Base-by-base conservation (phyloP, 2,888 invertebrate genomes). In the Myathropa florea region DNA sequence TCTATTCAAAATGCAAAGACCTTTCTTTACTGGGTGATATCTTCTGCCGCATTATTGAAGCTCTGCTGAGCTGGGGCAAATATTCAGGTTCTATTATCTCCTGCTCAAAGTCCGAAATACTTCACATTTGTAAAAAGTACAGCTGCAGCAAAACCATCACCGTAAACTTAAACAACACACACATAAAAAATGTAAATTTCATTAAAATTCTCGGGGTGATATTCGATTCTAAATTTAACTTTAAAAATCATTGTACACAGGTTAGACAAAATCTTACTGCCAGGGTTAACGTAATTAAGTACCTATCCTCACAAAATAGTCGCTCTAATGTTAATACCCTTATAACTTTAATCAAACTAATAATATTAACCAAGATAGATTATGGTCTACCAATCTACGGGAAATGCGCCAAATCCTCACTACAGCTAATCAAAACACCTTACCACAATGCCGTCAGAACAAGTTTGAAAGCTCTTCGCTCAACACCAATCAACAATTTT, bases 211-310 rank as follows among this genome's bases (percentile, higher is more conserved):
- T n/a, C n/a, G n/a, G n/a, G n/a, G n/a, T n/a, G n/a, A n/a, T n/a
- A n/a, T n/a, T n/a, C n/a, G n/a, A n/a, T n/a, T n/a, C n/a, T n/a
- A n/a, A n/a, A n/a, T n/a, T n/a, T n/a, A n/a, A n/a, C n/a, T n/a
- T n/a, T n/a, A n/a, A n/a, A n/a, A n/a, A n/a, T n/a, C n/a, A n/a
- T n/a, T n/a, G n/a, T n/a, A n/a, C n/a, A n/a, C n/a, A n/a, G 28
- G 28, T 28, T 28, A 28, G 28, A 28, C 60, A 77, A 30, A 39
- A 12, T 10, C 46, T 77, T 6, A 57, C 60, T 30, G 39, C 46
- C 24, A 68, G 60, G 28, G 46, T 60, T 4, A 67, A 76, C 59
- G 30, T 76, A 10, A 76, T 60, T 18, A 76, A 70, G 21, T 70
- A 33, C 26, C 33, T 72, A 33, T 60, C 24, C 36, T 59, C 64